Base-by-base conservation (phyloP, 2,888 invertebrate genomes). In the Luperina nickerlii region DNA sequence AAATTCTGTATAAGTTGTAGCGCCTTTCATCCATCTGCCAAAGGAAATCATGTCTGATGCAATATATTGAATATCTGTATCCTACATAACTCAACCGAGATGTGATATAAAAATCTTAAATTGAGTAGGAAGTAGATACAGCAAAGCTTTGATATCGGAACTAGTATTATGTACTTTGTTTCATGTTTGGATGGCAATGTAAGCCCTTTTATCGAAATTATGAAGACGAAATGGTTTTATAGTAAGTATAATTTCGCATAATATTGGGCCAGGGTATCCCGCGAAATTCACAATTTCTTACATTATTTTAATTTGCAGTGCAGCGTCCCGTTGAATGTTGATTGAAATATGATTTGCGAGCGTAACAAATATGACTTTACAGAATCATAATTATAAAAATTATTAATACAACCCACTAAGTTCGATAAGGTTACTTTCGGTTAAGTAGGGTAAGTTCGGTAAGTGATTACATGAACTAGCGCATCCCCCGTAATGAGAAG, bases 21-120 rank as follows among this genome's bases (percentile, higher is more conserved):
- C 66, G 70, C 62, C 75, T 85, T 83, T 79, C 70, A 82, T 78
- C 77, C 73, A 83, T 82, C 73, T 81, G 78, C 67, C 74, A 87
- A 89, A 88, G 83, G 85, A 85, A 85, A 88, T 87, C 77, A 83
- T 75, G 78, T 82, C 79, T 83, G 80, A 82, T 87, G 81, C 83
- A 81, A 85, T 85, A 82, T 87, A 83, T 87, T 81, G 81, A 88
- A 89, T 86, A 82, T 85, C 69, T 67, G 69, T 79, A 72, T 75
- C 57, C 63, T 72, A 60, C 48, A 45, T 81, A 62, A 69, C 65
- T 66, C 71, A 82, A 83, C 63, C n/a, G 65, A 87, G 80, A 82
- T 86, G 71, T 76, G 65, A 83, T 83, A 80, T 78, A 81, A 74
- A 76, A 69, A 80, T 79, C 81, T 79, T 79, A 73, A 77, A 83